Conservation (phyloP, 2,113 vertebrate species). For the Nesoenas mayeri region DNA sequence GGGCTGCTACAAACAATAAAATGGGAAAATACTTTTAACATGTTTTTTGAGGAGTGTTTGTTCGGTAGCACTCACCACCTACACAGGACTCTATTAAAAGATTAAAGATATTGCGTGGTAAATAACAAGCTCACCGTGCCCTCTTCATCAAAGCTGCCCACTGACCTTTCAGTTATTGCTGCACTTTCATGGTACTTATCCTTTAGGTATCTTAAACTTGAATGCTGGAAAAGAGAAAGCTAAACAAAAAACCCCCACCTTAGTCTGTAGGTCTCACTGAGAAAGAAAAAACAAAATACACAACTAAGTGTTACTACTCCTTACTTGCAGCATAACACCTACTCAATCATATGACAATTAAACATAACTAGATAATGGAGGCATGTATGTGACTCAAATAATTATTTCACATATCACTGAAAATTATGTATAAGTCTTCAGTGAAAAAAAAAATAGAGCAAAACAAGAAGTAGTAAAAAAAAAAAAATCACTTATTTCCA, state of each 20-base stretch:
- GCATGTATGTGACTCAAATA: background rate
- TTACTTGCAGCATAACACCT: background rate
- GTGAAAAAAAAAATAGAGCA: background rate
- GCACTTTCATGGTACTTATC: background rate
- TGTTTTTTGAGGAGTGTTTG: background rate
- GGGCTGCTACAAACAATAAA: background rate
- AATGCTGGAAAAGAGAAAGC: background rate
- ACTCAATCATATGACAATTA: background rate
- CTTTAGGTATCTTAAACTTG: background rate
- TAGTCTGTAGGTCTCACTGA: accelerated
- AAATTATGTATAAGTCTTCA: background rate
- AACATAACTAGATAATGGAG: background rate
- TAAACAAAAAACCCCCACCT: background rate
- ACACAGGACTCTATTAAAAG: accelerated
- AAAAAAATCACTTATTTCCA: background rate
- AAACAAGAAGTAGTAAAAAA: background rate
- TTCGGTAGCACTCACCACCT: background rate
- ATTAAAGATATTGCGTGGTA: background rate
- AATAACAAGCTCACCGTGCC: background rate
- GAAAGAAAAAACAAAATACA: background rate
- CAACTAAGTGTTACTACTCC: background rate
- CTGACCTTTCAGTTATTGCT: background rate
- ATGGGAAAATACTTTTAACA: background rate
- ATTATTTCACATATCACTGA: background rate
- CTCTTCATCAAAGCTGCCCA: background rate